Conservation (phyloP, 2,888 invertebrate species). For the Polyommatus icarus region DNA sequence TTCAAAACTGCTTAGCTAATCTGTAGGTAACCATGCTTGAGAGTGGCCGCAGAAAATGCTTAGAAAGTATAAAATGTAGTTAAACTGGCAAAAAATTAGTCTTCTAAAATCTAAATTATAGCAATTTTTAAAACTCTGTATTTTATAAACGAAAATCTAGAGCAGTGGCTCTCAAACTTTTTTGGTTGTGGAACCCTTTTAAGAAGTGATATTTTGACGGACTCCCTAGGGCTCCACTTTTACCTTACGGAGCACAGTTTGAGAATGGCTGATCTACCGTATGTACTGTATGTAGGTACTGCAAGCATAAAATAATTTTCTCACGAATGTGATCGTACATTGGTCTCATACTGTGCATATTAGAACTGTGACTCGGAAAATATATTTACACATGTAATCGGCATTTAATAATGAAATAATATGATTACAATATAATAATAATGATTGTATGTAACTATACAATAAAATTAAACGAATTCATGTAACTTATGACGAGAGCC, state of each 20-base stretch:
- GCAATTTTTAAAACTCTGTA: background rate
- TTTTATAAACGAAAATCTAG: background rate
- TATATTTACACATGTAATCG: slow-evolving; percentile 4
- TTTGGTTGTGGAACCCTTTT: too few relatives aligned
- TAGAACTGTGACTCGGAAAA: background rate
- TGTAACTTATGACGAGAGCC: slow-evolving; percentile 72
- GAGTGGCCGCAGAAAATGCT: background rate
- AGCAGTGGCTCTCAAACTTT: background rate
- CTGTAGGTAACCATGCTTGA: background rate
- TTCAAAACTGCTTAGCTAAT: background rate
- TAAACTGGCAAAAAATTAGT: background rate
- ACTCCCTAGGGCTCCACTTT: too few relatives aligned
- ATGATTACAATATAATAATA: background rate
- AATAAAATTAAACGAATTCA: slow-evolving; percentile 37
- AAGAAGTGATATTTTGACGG: too few relatives aligned
- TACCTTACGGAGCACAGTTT: too few relatives aligned
- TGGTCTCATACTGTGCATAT: background rate
- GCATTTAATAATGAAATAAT: background rate
- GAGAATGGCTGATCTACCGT: too few relatives aligned
- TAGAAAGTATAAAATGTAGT: background rate
- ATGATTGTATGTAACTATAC: slow-evolving; percentile 19
- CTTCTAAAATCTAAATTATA: background rate
- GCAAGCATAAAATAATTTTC: background rate
- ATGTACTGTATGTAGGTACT: background rate
- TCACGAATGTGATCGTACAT: background rate